Evolutionary conservation across 2,888 invertebrate species (phyloP).

Genomic region (Lasioglossum vierecki): DNA sequence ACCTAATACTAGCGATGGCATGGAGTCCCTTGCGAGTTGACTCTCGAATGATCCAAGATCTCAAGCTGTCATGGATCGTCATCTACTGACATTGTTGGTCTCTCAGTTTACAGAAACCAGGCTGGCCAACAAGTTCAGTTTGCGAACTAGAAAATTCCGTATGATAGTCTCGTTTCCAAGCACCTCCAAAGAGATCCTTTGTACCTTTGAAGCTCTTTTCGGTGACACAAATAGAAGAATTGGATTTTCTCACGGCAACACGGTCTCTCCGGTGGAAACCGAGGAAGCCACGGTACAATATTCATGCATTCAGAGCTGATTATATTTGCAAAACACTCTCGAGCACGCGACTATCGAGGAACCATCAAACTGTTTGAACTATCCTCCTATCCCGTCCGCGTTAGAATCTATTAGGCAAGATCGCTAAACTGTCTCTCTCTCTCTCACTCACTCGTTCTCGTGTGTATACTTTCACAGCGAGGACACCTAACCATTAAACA

Average conservation of each 20-base stretch:
- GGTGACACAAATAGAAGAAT: neutral
- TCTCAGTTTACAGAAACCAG: no score
- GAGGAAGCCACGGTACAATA: neutral
- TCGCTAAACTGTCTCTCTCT: neutral
- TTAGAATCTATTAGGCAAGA: conserved; percentile 16
- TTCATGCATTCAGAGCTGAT: conserved; percentile 9
- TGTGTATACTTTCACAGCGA: neutral
- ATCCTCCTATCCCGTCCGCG: neutral
- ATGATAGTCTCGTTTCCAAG: neutral
- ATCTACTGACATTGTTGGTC: neutral
- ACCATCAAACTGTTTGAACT: conserved; percentile 12
- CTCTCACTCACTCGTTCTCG: neutral
- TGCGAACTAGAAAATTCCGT: neutral
- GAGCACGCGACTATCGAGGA: conserved; percentile 13
- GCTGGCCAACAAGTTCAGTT: no score
- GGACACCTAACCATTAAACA: neutral
- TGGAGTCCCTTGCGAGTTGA: neutral
- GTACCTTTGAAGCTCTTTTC: neutral
- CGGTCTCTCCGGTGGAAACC: neutral
- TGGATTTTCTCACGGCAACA: neutral
- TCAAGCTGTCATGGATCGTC: neutral
- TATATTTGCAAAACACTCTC: conserved; percentile 14
- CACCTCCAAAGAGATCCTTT: neutral
- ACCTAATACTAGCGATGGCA: conserved; percentile 60
- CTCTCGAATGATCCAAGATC: neutral